Base-by-base conservation (phyloP, 30 jellyfish, hydroid and myxozoan genomes). In the Turritopsis rubra region DNA sequence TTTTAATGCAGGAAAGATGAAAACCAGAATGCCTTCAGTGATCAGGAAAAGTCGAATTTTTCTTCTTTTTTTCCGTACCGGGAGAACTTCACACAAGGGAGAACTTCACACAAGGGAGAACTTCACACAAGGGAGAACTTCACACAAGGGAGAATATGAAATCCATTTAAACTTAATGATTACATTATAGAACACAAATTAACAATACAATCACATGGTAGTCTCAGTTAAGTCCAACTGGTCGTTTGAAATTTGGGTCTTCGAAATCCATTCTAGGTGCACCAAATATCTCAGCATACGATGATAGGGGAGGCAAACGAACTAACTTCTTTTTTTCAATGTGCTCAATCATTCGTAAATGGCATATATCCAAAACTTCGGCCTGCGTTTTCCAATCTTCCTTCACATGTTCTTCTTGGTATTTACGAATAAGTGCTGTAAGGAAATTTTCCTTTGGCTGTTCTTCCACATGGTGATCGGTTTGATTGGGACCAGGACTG, bases 381-480 rank as follows among this genome's bases (percentile, higher is more conserved):
- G 28, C 71, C 21, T 30, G 85, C 1, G n/a, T 66, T 29, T 77
- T 60, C 66, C 21, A 77, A 77, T 29, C 71, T 52, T 60, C 71
- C 13, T 5, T 29, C 53, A 30, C 13, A 4, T 77, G 75, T 13
- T 52, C 27, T 77, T 77, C 75, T 25, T 18, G 21, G 7, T 29
- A 21, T 21, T 77, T 77, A 5, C 85, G 85, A 13, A 77, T 77
- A 26, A 77, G 24, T 19, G 85, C 66, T 8, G 85, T 77, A 53
- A 77, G 28, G 73, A 53, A 77, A 77, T 53, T 53, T 77, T 77
- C 85, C n/a, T 77, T 77, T 30, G 17, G 16, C 1, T 30, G 19
- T 19, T 68, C 82, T 4, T 74, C 82, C 13, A 13, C 82, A 13
- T 41, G 60, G 17, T 74, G 65, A 16, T 26, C 82, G 7, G 26